Evolutionary conservation across 2,797 vertebrate species (phyloP).

Genomic region (Gadopsis marmoratus): DNA sequence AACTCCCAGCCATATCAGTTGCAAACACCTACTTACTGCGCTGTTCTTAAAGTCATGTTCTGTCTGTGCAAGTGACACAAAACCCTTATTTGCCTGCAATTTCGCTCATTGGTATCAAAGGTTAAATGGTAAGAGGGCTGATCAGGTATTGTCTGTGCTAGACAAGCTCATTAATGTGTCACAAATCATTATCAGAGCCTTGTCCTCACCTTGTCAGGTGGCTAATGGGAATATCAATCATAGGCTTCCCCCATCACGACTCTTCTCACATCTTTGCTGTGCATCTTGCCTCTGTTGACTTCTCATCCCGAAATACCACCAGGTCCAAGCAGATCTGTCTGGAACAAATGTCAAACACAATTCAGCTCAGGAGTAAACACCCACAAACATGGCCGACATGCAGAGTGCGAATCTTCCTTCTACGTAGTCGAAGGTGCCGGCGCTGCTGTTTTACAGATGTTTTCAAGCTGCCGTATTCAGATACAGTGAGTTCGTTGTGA

Average conservation of each 20-base stretch:
- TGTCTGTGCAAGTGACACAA: constrained; percentile 53
- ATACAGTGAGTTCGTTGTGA: neutral
- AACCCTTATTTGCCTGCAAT: constrained; percentile 65
- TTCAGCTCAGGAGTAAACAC: constrained; percentile 67
- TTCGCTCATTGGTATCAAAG: constrained; percentile 71
- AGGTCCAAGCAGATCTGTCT: constrained; percentile 72
- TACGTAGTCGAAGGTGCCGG: neutral
- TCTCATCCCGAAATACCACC: constrained; percentile 72
- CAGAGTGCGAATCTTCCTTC: constrained; percentile 21
- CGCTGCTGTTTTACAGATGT: constrained; percentile 23
- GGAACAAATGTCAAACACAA: constrained; percentile 78
- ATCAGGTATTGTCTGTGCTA: constrained; percentile 83
- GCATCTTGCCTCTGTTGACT: constrained; percentile 72
- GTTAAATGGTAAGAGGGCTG: constrained; percentile 80
- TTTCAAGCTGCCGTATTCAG: constrained; percentile 24
- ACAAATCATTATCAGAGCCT: constrained; percentile 85
- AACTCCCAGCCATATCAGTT: constrained; percentile 16
- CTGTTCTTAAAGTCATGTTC: constrained; percentile 58
- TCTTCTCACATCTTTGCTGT: constrained; percentile 66
- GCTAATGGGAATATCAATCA: constrained; percentile 90
- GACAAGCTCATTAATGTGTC: constrained; percentile 88
- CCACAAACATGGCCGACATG: constrained; percentile 67
- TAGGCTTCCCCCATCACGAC: constrained; percentile 73
- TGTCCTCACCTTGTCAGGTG: constrained; percentile 84
- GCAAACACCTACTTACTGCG: neutral